Base-by-base conservation (phyloP, 1,140 invertebrate species). In the Drosophila sp. region DNA sequence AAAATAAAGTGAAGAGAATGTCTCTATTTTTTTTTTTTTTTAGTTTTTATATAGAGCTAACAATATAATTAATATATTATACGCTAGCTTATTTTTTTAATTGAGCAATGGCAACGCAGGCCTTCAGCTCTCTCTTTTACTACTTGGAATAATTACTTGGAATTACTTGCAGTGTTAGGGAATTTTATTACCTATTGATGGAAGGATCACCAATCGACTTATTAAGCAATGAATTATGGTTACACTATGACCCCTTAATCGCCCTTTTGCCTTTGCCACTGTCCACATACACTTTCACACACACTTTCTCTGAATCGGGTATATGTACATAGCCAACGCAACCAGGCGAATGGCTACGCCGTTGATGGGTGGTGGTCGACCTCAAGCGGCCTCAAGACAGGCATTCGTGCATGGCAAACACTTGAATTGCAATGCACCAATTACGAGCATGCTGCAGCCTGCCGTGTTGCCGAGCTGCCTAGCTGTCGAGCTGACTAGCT, bases 401-500 rank as follows among this genome's bases (percentile, higher is more conserved):
- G 85, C 84, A 89, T 67, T 72, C 80, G 85, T 79, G 84, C 84
- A 84, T 89, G 80, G 60, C 74, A 74, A 83, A 67, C 84, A 89
- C 84, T 89, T 89, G 85, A 89, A 90, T 89, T 84, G 84, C 84
- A 78, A 85, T 83, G 84, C 84, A 89, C 85, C 84, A 89, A 89
- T 89, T 89, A 89, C 85, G 78, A 89, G 84, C 72, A 66, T 79
- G 44, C 60, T 35, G 56, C 47, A 68, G 73, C 75, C 75, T 50
- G 44, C 25, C 44, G 44, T 27, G 44, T 6, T 50, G 8, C 44
- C 44, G 17, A 47, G 17, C 17, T 7, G 41, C 41, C 23, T n/a
- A 5, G 44, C 5, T 47, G 44, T 17, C 17, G 17, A 17, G 17
- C 1, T 23, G 44, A 17, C 11, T 44, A 17, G 41, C 17, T 47